Evolutionary conservation across 2,888 invertebrate species (phyloP).

Genomic region (Campoletis raptor): DNA sequence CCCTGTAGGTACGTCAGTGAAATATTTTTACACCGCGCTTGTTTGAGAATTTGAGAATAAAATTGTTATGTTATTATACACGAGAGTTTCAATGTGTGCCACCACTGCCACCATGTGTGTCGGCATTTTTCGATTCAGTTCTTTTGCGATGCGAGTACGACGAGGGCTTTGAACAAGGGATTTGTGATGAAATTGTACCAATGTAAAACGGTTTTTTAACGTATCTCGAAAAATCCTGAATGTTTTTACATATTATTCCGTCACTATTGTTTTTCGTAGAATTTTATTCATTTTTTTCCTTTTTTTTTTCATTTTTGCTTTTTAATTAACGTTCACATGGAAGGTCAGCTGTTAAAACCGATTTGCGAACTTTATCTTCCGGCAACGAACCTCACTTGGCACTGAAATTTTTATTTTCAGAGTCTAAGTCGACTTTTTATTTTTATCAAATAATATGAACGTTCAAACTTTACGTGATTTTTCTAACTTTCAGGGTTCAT

Average conservation of each 20-base stretch:
- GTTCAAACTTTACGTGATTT: not conserved
- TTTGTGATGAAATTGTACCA: no score
- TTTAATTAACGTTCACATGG: constrained; percentile 36
- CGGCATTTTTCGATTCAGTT: no score
- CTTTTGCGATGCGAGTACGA: no score
- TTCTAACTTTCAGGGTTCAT: no score
- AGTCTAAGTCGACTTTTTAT: constrained; percentile 14
- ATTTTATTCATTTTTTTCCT: not conserved
- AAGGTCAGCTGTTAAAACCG: constrained; percentile 23
- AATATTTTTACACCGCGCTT: no score
- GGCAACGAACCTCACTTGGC: constrained; percentile 49
- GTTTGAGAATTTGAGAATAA: no score
- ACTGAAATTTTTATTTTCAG: constrained; percentile 25
- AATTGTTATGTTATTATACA: no score
- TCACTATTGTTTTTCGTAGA: not conserved
- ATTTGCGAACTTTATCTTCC: constrained; percentile 32
- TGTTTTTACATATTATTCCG: not conserved
- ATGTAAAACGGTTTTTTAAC: no score
- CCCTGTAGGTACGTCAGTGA: not conserved
- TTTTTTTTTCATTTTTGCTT: not conserved
- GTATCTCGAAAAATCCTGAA: no score
- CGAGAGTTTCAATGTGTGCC: no score
- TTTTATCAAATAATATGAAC: constrained; percentile 42
- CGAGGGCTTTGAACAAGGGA: no score
- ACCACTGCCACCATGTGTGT: no score